These are phyloP conservation scores for Phyto melanocephala DNA, from an alignment of 2,888 invertebrate genomes.

Conservation along the genomic window DNA sequence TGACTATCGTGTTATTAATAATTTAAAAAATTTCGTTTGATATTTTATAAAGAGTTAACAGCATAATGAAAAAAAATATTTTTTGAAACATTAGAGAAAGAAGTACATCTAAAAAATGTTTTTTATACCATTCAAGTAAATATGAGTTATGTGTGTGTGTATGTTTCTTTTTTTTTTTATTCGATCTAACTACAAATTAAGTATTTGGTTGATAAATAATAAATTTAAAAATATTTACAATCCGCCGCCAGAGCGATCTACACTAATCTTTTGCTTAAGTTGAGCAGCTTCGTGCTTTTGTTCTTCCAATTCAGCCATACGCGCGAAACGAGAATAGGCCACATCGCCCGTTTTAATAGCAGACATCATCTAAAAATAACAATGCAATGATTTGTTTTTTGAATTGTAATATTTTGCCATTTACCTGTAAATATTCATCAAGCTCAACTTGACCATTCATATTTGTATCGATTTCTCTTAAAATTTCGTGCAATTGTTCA, in stretches of 20 bases:
- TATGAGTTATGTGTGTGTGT: too few species aligned
- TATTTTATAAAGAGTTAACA: conserved; percentile 28
- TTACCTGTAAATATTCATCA: conserved; percentile 98
- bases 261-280: conserved; percentile 89
- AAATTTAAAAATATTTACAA: conserved; percentile 81
- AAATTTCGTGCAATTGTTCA: conserved; percentile 97
- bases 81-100: neutral
- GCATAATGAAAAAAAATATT: conserved; percentile 38
- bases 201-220: conserved; percentile 32
- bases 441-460: conserved; percentile 99
- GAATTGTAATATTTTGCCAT: neutral
- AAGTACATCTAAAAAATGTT: neutral
- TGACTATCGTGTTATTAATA: neutral
- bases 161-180: too few species aligned
- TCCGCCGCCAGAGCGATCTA: conserved; percentile 97
- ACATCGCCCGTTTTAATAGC: conserved; percentile 98
- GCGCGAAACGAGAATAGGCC: conserved; percentile 95
- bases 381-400: neutral
- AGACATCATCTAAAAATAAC: conserved; percentile 92
- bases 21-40: conserved; percentile 7
- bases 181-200: conserved; percentile 49
- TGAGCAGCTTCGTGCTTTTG: conserved; percentile 88
- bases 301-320: conserved; percentile 95
- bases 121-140: conserved; percentile 31
- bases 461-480: conserved; percentile 98